A percentile compares a stretch with the other conserved stretches of the same genome.
phyloP scores from a whole-genome alignment of 2,113 vertebrate genomes.

The Chunga burmeisteri region DNA sequence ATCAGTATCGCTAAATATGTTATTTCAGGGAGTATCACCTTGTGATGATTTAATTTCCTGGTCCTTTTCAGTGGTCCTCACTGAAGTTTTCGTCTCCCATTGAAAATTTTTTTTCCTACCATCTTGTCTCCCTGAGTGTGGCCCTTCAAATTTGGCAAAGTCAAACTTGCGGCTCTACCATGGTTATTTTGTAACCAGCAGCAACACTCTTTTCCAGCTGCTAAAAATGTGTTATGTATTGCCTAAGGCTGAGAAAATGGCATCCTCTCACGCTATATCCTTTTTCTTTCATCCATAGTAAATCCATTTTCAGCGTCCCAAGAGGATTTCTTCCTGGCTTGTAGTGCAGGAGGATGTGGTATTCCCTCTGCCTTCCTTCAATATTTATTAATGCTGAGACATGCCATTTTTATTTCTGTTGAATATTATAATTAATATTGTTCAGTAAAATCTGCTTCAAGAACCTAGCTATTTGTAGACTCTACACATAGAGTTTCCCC shows the following conservation, averaged over 20 bases:
- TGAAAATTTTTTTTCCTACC: neutral
- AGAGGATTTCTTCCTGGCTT: neutral
- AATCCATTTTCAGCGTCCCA: conserved; percentile 34
- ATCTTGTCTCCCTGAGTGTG: neutral
- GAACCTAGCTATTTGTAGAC: neutral
- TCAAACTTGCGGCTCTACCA: neutral
- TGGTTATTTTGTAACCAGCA: neutral
- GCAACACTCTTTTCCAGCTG: neutral
- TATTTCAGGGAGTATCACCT: neutral
- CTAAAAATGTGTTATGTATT: neutral
- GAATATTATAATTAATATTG: neutral
- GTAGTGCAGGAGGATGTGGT: neutral
- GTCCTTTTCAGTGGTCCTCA: neutral
- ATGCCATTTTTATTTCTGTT: conserved; percentile 9
- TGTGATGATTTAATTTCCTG: neutral
- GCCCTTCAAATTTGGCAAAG: neutral
- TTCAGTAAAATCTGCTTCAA: neutral
- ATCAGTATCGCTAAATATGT: neutral
- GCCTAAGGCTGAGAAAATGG: conserved; percentile 15
- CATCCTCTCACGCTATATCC: neutral
- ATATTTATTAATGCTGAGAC: neutral
- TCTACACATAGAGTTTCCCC: neutral
- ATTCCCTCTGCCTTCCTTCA: neutral
- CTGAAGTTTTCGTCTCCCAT: neutral
- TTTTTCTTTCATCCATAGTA: neutral